phyloP scores from a whole-genome alignment of 1,140 invertebrate genomes.

The Bombyx mori region ASM3026992v2 NC_085125.1:11486501-11487000 shows the following conservation, averaged over 20 bases:
- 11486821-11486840: constrained; percentile 56
- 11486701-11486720: constrained; percentile 32
- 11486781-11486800: constrained; percentile 66
- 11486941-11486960: constrained; percentile 48
- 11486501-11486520: constrained; percentile 43
- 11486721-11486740: constrained; percentile 57
- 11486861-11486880: constrained; percentile 37
- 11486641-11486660: constrained; percentile 37
- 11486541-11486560: constrained; percentile 28
- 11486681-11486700: constrained; percentile 24
- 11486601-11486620: constrained; percentile 43
- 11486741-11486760: constrained; percentile 49
- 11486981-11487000: constrained; percentile 46
- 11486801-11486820: constrained; percentile 48
- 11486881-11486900: constrained; percentile 42
- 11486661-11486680: constrained; percentile 27
- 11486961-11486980: constrained; percentile 47
- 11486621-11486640: constrained; percentile 32
- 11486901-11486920: constrained; percentile 27
- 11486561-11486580: constrained; percentile 49
- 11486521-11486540: constrained; percentile 26
- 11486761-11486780: constrained; percentile 35
- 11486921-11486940: constrained; percentile 40
- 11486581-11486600: constrained; percentile 38
- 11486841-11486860: constrained; percentile 36